phyloP scores from a whole-genome alignment of 2,113 vertebrate species.

The Myanophis thanlyinensis region DNA sequence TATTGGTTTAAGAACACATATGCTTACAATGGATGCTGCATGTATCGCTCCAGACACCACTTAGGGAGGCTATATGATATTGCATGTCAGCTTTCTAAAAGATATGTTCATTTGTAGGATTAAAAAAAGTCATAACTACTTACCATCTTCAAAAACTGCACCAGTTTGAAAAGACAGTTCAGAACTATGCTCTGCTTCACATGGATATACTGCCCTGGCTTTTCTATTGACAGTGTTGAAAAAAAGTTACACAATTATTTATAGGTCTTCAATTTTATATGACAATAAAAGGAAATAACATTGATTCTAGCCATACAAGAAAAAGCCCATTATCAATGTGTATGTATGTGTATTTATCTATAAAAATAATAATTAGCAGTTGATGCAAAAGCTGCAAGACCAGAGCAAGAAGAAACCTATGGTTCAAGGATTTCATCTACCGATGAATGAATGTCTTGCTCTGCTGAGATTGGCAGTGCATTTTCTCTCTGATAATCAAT shows the following conservation, averaged over 20 bases:
- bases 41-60: not conserved
- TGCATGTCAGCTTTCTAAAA: not conserved
- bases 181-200: constrained; percentile 94
- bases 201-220: constrained; percentile 93
- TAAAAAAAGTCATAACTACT: constrained; percentile 69
- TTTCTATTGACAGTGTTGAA: constrained; percentile 82
- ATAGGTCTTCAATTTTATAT: constrained; percentile 38
- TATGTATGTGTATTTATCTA: not conserved
- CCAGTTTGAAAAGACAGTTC: constrained; percentile 96
- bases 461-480: not conserved
- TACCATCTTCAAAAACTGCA: constrained; percentile 95
- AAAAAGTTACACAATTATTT: constrained; percentile 37
- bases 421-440: not conserved
- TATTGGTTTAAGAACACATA: not conserved
- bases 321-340: not conserved
- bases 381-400: not conserved
- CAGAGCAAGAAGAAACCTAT: not conserved
- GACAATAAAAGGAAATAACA: constrained; percentile 25
- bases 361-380: not conserved
- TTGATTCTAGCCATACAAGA: constrained; percentile 19
- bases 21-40: not conserved
- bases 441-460: not conserved
- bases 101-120: constrained; percentile 38
- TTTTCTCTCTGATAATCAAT: not conserved
- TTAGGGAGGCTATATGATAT: not conserved